A percentile compares a stretch with the other conserved stretches of the same genome.
Conservation (phyloP, 2,888 invertebrate genomes). For the Clepsis dumicolana region DNA sequence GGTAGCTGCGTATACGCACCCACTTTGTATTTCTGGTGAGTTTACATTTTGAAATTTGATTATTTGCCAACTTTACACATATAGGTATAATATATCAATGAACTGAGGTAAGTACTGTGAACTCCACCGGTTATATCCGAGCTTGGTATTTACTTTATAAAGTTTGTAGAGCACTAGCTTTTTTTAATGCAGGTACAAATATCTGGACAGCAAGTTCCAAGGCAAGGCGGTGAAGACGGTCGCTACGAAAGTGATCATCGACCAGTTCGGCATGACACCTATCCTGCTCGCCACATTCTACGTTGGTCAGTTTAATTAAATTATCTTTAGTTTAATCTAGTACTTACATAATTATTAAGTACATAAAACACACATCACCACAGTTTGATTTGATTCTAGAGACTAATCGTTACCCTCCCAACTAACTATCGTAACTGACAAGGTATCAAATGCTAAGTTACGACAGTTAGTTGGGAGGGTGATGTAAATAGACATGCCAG, state of each 20-base stretch:
- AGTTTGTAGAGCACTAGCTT: too few relatives aligned
- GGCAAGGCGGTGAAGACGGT: constrained; percentile 88
- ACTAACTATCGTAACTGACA: too few relatives aligned
- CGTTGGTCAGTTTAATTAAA: constrained; percentile 87
- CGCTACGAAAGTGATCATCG: constrained; percentile 89
- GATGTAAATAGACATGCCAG: too few relatives aligned
- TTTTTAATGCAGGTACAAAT: constrained; percentile 89
- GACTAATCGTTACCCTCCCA: too few relatives aligned
- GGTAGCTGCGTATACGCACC: constrained; percentile 75
- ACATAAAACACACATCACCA: too few relatives aligned
- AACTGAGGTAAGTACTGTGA: background rate
- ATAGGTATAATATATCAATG: background rate
- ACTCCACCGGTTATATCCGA: too few relatives aligned
- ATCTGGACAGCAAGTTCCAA: constrained; percentile 89
- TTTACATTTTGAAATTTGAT: constrained; percentile 25
- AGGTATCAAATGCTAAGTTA: too few relatives aligned
- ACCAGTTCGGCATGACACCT: constrained; percentile 93
- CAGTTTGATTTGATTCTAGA: too few relatives aligned
- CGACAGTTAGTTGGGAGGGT: too few relatives aligned
- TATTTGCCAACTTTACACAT: constrained; percentile 1
- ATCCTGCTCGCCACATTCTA: constrained; percentile 90
- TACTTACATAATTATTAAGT: background rate
- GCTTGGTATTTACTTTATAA: too few relatives aligned
- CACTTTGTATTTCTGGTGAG: constrained; percentile 71
- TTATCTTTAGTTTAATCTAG: background rate